Evolutionary conservation across 1,140 invertebrate species (phyloP), one percentile per base, ranked within the genome.

Genomic region (Dreissena rostriformis): DNA sequence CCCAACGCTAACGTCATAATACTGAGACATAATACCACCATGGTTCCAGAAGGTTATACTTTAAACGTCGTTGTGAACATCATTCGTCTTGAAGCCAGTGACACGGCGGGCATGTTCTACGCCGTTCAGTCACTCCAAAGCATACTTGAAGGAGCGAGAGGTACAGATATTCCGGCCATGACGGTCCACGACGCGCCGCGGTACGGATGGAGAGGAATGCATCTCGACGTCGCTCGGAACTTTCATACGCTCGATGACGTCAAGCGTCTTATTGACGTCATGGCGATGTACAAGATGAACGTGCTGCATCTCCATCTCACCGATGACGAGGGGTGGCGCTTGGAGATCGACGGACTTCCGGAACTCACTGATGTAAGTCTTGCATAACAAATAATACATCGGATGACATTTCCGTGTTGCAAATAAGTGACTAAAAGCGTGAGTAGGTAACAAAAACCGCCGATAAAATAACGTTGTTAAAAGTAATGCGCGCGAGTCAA

Each of bases 321-420:
- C 2, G 93, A 93, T 72, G 93, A 93, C 68, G 92, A 93, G 71
- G 92, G 92, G 0, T 93, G 92, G 92, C 84, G 92, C 28, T 29
- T 93, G 2, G 87, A 93, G 79, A 93, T 93, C 12, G 73, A 82
- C 0, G 88, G 84, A 7, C 82, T 93, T n/a, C 89, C 90, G 15
- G 92, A 93, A 86, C 87, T 93, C 0, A 93, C 92, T 0, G 28
- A 88, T 86, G 93, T 93, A 72, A 22, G 17, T 39, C 39, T 39
- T 39, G 39, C 2, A 5, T 5, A 39, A 39, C 39, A 39, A 8
- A 39, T 5, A 39, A 39, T n/a, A n/a, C n/a, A n/a, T n/a, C 2
- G 39, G 39, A 8, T 39, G 39, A 39, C 39, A 39, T 39, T 39
- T 39, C 39, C 2, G 8, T 5, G 39, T 39, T 39, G 39, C 39